phyloP scores from a whole-genome alignment of 2,888 invertebrate genomes.

The Meteorus colon region DNA sequence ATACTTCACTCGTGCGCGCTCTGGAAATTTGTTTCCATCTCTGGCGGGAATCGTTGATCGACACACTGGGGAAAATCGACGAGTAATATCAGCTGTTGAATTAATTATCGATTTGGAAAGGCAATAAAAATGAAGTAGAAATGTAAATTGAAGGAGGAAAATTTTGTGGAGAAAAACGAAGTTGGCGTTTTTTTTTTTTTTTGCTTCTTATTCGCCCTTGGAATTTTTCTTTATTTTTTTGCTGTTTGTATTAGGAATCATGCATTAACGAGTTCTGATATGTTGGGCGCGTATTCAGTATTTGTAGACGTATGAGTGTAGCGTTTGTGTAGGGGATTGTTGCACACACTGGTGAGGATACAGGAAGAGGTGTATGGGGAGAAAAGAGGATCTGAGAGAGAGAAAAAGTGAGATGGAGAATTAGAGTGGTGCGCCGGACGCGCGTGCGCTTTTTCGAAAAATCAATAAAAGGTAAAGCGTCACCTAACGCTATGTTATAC shows the following conservation, averaged over 20 bases:
- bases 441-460: slow-evolving; percentile 74
- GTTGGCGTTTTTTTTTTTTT: no score
- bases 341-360: no score
- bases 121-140: background rate
- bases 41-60: slow-evolving; percentile 15
- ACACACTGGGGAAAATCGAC: background rate
- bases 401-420: slow-evolving; percentile 57
- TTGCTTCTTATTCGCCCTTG: no score
- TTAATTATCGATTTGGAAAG: background rate
- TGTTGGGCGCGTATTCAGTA: no score
- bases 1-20: slow-evolving; percentile 15
- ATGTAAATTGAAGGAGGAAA: background rate
- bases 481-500: slow-evolving; percentile 70
- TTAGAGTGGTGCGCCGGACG: slow-evolving; percentile 68
- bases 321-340: no score
- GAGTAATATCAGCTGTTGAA: slow-evolving; percentile 3
- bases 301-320: no score
- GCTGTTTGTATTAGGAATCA: no score
- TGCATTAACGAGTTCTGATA: no score
- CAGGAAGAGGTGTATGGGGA: background rate
- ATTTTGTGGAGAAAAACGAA: no score
- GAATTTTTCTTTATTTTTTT: no score
- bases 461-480: slow-evolving; percentile 74
- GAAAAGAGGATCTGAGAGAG: slow-evolving; percentile 10
- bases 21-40: background rate